Evolutionary conservation across 2,888 invertebrate genomes (phyloP), one percentile per base, ranked within the genome.

Genomic region (Plutella xylostella): DNA sequence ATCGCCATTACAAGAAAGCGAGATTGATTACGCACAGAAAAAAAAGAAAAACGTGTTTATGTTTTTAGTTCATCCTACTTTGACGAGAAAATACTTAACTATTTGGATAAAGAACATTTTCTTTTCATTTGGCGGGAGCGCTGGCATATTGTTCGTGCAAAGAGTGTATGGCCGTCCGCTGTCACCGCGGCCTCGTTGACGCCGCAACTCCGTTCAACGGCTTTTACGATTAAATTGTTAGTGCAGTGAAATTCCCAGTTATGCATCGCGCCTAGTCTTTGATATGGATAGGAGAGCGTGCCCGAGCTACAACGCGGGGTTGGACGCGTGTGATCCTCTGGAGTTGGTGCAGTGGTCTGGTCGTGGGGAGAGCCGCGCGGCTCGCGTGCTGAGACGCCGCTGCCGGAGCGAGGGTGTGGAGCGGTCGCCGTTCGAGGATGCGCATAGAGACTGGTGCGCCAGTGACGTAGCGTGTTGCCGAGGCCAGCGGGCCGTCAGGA

Each of bases 331-430:
- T 54, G 78, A 80, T 67, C 76, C 77, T 19, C 56, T 83, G 49
- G 75, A 68, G 48, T 71, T 75, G 40, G 76, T 77, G 52, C 73
- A 77, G 69, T 75, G 49, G 47, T 44, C 43, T 21, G 46, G 68
- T 64, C 74, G 46, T 67, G 67, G 48, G 65, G 72, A 45, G 70
- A 67, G 50, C 72, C 79, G 35, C 5, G 45, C 49, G 54, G 82
- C 79, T 48, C 72, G 77, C 35, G 75, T 82, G 50, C 55, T 79
- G 55, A 74, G 84, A 53, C 77, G 84, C 45, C 76, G 84, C 54
- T 85, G 84, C 59, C 80, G 80, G 56, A 85, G 84, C 58, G 84
- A 85, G 57, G 82, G 84, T 42, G 63, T 84, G 37, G 84, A 85
- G 53, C 71, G 80, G 42, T 82, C 83, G 52, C 80, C 83, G 41